These are phyloP conservation scores for Latrodectus geometricus DNA, from an alignment of 1,140 invertebrate species.

Conservation along the genomic window DNA sequence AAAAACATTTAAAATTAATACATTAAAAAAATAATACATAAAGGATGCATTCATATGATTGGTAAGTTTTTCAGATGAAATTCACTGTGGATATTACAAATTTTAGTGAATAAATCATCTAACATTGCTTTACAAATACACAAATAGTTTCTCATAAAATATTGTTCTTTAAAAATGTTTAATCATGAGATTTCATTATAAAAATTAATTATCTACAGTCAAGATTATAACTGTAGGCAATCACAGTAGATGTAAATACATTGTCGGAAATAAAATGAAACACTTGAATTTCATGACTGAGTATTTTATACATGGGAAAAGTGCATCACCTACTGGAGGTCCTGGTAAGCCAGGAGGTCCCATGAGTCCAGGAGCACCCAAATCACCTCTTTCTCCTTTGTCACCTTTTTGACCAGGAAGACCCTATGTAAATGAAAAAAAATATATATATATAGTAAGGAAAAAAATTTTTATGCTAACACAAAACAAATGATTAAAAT, in stretches of 20 bases:
- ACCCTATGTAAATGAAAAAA: slow-evolving; percentile 23
- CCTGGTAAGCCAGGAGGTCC: slow-evolving; percentile 85
- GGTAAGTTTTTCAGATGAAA: not conserved
- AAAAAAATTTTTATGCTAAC: not conserved
- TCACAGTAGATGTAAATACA: no score
- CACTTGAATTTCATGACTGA: no score
- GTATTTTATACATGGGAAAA: slow-evolving; percentile 5
- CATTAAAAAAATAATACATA: not conserved
- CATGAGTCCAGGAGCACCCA: slow-evolving; percentile 87
- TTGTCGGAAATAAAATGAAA: no score
- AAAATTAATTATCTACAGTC: no score
- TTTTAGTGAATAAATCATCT: no score
- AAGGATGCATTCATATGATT: not conserved
- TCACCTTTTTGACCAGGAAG: slow-evolving; percentile 49
- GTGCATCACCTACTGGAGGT: slow-evolving; percentile 63
- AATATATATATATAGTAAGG: not conserved
- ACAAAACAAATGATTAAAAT: no score
- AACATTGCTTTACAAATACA: no score
- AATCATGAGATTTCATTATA: no score
- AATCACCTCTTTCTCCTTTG: slow-evolving; percentile 82
- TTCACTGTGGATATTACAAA: no score
- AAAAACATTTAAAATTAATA: not conserved
- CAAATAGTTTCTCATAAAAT: no score
- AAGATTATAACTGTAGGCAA: no score
- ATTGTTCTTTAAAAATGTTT: no score